These are phyloP conservation scores for Colletes gigas DNA, from an alignment of 1,140 invertebrate genomes.

Conservation along the genomic window DNA sequence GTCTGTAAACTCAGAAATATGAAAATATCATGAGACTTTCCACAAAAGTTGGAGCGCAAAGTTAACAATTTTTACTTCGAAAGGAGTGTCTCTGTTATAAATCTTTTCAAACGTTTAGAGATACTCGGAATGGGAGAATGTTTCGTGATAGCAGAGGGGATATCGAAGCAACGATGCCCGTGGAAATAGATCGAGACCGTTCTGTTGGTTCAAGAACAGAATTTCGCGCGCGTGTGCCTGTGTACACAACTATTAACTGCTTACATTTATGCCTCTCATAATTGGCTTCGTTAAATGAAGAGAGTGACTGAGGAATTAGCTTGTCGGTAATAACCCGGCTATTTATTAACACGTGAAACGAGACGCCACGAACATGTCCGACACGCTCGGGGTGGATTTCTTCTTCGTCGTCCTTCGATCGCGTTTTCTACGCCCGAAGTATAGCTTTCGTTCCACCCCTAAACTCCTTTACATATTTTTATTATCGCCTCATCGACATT, in stretches of 20 bases:
- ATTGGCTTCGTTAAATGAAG: constrained; percentile 79
- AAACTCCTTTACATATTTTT: too few species aligned
- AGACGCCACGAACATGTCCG: constrained; percentile 62
- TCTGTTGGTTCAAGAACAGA: constrained; percentile 5
- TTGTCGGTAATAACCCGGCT: constrained; percentile 77
- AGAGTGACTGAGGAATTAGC: constrained; percentile 78
- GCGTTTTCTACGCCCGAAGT: background rate
- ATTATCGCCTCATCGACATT: too few species aligned
- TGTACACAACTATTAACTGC: constrained; percentile 77
- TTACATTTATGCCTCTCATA: constrained; percentile 79
- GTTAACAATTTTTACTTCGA: too few species aligned
- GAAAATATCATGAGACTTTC: too few species aligned
- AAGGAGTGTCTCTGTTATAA: too few species aligned
- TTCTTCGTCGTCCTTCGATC: background rate
- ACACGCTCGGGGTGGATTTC: constrained; percentile 29
- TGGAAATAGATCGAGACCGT: background rate
- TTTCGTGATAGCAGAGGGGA: too few species aligned
- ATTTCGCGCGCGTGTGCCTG: constrained; percentile 65
- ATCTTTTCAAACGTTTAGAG: too few species aligned
- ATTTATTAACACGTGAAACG: constrained; percentile 80
- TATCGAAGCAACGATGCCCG: too few species aligned
- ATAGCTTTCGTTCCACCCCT: too few species aligned
- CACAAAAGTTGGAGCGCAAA: too few species aligned
- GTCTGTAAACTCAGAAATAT: too few species aligned
- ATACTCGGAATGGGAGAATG: too few species aligned